phyloP scores from a whole-genome alignment of 2,113 vertebrate species.

The Cavia aperea region DNA sequence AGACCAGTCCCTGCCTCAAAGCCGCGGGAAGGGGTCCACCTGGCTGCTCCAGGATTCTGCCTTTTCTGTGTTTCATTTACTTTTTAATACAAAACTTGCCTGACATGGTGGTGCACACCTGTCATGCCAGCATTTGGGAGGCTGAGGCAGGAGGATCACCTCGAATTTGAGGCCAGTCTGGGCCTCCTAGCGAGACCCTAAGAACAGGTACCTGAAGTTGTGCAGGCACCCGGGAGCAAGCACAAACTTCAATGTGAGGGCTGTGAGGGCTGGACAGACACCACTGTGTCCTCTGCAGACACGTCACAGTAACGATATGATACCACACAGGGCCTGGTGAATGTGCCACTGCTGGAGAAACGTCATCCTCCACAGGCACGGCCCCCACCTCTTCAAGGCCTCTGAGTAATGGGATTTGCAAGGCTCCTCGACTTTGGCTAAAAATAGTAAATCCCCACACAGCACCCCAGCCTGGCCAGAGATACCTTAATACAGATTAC shows the following conservation, averaged over 20 bases:
- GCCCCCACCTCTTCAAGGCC: constrained; percentile 55
- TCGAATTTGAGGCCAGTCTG: background rate
- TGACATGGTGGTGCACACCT: background rate
- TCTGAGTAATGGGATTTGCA: constrained; percentile 66
- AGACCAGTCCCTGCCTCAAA: background rate
- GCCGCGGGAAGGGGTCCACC: accelerated
- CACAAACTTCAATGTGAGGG: background rate
- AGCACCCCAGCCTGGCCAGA: constrained; percentile 70
- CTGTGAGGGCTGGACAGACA: background rate
- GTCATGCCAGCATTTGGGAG: background rate
- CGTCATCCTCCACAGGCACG: background rate
- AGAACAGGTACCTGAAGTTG: background rate
- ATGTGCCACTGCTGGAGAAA: background rate
- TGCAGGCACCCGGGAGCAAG: background rate
- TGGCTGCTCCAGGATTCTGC: background rate
- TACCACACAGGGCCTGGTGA: background rate
- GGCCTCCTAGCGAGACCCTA: background rate
- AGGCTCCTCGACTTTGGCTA: constrained; percentile 68
- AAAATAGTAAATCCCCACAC: constrained; percentile 78
- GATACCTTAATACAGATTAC: constrained; percentile 79
- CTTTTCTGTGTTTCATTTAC: background rate
- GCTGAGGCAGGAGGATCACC: background rate
- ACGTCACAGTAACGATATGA: background rate
- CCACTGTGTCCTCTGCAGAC: background rate
- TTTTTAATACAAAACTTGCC: background rate